A percentile compares a stretch with the other conserved stretches of the same genome.
Conservation (phyloP, 2,113 vertebrate genomes). For the Urocolius indicus region DNA sequence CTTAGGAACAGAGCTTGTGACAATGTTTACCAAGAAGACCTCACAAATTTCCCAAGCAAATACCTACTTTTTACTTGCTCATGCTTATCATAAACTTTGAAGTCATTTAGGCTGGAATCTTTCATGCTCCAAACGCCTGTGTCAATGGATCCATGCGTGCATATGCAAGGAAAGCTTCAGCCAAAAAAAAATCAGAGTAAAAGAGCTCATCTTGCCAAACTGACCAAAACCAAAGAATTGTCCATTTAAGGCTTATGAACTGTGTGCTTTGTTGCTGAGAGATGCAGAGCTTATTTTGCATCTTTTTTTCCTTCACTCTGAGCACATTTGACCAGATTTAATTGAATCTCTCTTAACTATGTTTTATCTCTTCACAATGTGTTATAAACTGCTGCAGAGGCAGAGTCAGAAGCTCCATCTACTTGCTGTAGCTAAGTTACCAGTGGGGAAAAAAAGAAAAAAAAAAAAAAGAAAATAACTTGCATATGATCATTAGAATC, state of each 20-base stretch:
- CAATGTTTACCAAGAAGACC: neutral
- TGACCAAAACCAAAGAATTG: neutral
- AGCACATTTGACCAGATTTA: neutral
- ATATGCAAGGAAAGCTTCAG: neutral
- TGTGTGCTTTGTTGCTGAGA: neutral
- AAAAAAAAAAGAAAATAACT: neutral
- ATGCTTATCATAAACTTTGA: neutral
- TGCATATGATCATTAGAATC: neutral
- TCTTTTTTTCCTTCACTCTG: neutral
- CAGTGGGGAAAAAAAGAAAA: rapidly evolving
- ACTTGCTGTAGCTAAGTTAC: neutral
- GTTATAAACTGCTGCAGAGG: neutral
- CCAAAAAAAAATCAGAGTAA: neutral
- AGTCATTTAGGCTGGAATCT: neutral
- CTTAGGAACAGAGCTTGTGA: neutral
- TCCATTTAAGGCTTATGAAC: neutral
- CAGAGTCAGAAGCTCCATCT: neutral
- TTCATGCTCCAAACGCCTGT: neutral
- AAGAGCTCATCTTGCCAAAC: neutral
- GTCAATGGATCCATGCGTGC: neutral
- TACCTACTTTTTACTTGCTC: neutral
- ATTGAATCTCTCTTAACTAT: neutral
- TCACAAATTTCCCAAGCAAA: neutral
- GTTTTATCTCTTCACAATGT: neutral
- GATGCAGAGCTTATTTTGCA: neutral